Evolutionary conservation across 2,113 vertebrate genomes (phyloP).

Genomic region (Pseudonaja textilis): DNA sequence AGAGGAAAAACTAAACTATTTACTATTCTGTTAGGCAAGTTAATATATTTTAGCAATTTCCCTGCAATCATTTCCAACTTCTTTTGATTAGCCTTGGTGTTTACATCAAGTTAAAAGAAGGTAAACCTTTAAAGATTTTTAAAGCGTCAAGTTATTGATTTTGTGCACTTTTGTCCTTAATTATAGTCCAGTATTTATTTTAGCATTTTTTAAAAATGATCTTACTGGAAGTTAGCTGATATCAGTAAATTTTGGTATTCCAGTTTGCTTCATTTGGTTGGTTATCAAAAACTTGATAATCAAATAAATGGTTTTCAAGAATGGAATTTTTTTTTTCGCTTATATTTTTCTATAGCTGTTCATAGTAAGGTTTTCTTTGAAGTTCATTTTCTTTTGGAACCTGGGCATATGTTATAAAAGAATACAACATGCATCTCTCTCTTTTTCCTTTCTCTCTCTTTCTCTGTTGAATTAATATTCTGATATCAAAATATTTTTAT

Average conservation of each 20-base stretch:
- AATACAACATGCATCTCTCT: neutral
- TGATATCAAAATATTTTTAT: conserved; percentile 17
- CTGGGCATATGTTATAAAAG: neutral
- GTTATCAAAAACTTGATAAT: conserved; percentile 9
- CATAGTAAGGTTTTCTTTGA: conserved; percentile 13
- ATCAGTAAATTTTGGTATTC: neutral
- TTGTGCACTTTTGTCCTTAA: conserved; percentile 1
- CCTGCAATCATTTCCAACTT: conserved; percentile 41
- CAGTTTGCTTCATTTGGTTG: conserved; percentile 5
- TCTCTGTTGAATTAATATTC: conserved; percentile 18
- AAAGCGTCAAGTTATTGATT: neutral
- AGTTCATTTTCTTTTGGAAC: conserved; percentile 8
- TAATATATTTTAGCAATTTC: conserved; percentile 24
- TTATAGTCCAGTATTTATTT: conserved; percentile 18
- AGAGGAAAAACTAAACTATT: conserved; percentile 45
- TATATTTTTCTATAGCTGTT: conserved; percentile 9
- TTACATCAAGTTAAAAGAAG: conserved; percentile 16
- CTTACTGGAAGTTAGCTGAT: neutral
- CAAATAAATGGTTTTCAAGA: neutral
- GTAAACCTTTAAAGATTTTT: conserved; percentile 38
- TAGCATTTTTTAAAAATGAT: neutral
- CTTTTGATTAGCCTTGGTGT: conserved; percentile 28
- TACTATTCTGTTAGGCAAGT: conserved; percentile 27
- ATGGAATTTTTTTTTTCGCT: neutral
- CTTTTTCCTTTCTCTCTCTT: neutral